These are phyloP conservation scores for Epinephelus lanceolatus DNA, from an alignment of 2,113 vertebrate genomes.

Conservation along the genomic window DNA sequence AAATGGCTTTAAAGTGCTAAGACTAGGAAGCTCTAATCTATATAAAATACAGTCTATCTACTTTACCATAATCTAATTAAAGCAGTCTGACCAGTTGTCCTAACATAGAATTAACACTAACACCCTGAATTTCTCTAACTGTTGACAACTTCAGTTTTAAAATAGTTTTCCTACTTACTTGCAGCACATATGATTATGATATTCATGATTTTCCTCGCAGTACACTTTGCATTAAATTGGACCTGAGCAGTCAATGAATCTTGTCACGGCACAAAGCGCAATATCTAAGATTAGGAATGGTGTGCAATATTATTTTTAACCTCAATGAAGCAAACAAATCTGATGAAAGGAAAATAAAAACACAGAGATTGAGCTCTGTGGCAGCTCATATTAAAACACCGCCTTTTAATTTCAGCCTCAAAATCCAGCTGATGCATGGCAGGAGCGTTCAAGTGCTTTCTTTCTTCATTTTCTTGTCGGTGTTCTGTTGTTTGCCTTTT, in stretches of 20 bases:
- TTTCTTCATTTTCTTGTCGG: neutral
- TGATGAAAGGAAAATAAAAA: slow-evolving; percentile 2
- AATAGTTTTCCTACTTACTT: neutral
- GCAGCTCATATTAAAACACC: neutral
- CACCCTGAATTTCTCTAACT: neutral
- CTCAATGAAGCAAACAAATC: neutral
- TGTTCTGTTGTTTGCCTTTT: neutral
- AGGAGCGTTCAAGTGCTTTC: neutral
- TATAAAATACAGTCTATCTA: no score
- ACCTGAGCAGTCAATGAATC: slow-evolving; percentile 11
- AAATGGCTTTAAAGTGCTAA: no score
- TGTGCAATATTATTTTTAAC: neutral
- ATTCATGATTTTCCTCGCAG: neutral
- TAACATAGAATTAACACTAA: neutral
- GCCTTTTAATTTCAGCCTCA: neutral
- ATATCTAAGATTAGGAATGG: neutral
- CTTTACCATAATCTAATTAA: slow-evolving; percentile 5
- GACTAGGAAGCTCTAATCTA: no score
- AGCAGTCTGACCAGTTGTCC: neutral
- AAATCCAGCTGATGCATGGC: neutral
- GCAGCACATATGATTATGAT: neutral
- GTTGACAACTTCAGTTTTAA: neutral
- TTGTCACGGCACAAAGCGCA: neutral
- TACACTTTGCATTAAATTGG: neutral
- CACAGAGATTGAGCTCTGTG: neutral